Conservation (phyloP, 2,888 invertebrate species). For the Synergus gifuensis region DNA sequence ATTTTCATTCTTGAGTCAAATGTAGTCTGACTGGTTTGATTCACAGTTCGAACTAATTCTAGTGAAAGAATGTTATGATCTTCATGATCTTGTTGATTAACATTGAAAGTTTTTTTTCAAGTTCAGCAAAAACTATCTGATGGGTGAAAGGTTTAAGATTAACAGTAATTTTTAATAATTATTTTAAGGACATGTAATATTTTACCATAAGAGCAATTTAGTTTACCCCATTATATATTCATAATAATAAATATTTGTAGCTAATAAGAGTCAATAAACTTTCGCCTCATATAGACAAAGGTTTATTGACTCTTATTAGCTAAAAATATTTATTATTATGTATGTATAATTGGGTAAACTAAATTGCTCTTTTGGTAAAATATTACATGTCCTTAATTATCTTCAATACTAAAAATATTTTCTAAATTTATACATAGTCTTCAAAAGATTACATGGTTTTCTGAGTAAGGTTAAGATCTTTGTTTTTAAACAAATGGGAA, state of each 20-base stretch:
- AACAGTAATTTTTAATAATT: not conserved
- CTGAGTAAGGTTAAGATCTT: not conserved
- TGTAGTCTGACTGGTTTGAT: constrained; percentile 38
- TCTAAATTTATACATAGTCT: not conserved
- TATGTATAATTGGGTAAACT: no score
- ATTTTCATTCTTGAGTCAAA: constrained; percentile 28
- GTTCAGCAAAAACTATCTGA: not conserved
- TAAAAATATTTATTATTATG: no score
- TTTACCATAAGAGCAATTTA: no score
- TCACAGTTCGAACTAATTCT: not conserved
- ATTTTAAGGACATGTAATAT: no score
- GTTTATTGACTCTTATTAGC: no score
- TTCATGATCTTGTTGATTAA: not conserved
- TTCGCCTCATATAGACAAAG: no score
- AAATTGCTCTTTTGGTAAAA: no score
- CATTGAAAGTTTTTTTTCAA: not conserved
- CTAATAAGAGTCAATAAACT: no score
- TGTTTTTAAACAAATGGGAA: not conserved
- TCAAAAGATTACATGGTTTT: not conserved
- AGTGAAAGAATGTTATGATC: not conserved
- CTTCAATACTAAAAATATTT: not conserved
- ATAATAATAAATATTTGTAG: no score
- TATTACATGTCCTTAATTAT: no score
- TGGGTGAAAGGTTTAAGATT: not conserved
- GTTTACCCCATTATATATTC: no score